These are phyloP conservation scores for Takifugu bimaculatus DNA, from an alignment of 2,113 vertebrate genomes.

Conservation along the genomic window DNA sequence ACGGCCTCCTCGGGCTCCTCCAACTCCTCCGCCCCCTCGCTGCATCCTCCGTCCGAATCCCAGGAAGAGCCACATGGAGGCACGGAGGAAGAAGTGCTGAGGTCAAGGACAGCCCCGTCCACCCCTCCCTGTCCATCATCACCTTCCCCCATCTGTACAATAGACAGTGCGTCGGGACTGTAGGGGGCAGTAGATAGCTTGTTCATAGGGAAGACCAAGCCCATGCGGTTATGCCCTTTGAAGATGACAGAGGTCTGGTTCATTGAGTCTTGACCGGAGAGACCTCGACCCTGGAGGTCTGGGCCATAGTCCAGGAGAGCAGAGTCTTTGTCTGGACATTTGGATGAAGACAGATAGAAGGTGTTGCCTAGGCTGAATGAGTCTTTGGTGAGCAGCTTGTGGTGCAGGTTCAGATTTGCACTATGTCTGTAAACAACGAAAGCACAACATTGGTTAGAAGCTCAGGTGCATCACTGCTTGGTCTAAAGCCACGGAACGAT, in stretches of 20 bases:
- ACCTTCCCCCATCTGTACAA: conserved; percentile 43
- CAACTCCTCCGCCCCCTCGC: conserved; percentile 81
- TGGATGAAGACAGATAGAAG: conserved; percentile 74
- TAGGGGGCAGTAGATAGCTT: conserved; percentile 72
- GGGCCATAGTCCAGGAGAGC: conserved; percentile 75
- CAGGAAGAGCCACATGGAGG: conserved; percentile 79
- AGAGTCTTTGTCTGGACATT: conserved; percentile 77
- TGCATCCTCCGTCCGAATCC: conserved; percentile 87
- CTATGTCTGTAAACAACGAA: conserved; percentile 83
- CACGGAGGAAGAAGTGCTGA: conserved; percentile 82
- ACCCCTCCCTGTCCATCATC: conserved; percentile 41
- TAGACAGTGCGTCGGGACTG: conserved; percentile 58
- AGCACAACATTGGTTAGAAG: not conserved
- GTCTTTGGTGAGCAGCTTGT: conserved; percentile 91
- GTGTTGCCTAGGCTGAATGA: conserved; percentile 70
- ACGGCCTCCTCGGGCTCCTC: conserved; percentile 60
- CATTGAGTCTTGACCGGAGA: conserved; percentile 68
- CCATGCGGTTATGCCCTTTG: conserved; percentile 83
- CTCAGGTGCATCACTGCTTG: not conserved
- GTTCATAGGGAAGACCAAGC: conserved; percentile 86
- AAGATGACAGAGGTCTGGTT: conserved; percentile 89
- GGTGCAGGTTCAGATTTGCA: conserved; percentile 91
- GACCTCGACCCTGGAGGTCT: conserved; percentile 65
- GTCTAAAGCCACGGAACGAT: not conserved
- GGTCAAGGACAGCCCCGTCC: conserved; percentile 84